Evolutionary conservation across 2,888 invertebrate species (phyloP).

Genomic region (Tridacna gigas): DNA sequence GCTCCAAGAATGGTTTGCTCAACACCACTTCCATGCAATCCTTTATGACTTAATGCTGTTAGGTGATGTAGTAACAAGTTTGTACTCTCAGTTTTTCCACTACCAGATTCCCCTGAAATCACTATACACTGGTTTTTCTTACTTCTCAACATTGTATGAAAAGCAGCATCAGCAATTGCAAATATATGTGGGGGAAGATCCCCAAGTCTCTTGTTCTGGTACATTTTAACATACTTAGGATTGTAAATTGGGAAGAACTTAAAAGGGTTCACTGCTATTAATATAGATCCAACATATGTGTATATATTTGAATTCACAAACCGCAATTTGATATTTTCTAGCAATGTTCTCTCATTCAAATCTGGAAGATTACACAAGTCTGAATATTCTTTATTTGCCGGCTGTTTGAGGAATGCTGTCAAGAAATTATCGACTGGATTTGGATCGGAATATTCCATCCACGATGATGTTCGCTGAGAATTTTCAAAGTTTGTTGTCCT

Average conservation of each 20-base stretch:
- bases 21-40: conserved; percentile 94
- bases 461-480: conserved; percentile 83
- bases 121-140: conserved; percentile 97
- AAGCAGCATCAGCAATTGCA: conserved; percentile 97
- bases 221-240: conserved; percentile 97
- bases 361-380: conserved; percentile 98
- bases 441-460: conserved; percentile 90
- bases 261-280: conserved; percentile 96
- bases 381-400: conserved; percentile 94
- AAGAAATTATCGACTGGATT: conserved; percentile 91
- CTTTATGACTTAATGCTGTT: conserved; percentile 96
- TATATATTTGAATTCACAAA: conserved; percentile 97
- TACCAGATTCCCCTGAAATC: conserved; percentile 97
- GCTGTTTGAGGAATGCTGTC: conserved; percentile 96
- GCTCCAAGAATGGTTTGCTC: conserved; percentile 98
- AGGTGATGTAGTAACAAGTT: conserved; percentile 97
- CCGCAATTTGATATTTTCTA: conserved; percentile 93
- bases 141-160: conserved; percentile 96
- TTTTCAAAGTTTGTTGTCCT: conserved; percentile 90
- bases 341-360: conserved; percentile 95
- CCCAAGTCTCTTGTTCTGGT: conserved; percentile 95
- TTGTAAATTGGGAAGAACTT: conserved; percentile 98
- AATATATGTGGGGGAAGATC: conserved; percentile 98
- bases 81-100: conserved; percentile 98
- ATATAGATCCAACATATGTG: conserved; percentile 97